These are phyloP conservation scores for Phainopepla nitens DNA, from an alignment of 2,113 vertebrate genomes.

Conservation along the genomic window DNA sequence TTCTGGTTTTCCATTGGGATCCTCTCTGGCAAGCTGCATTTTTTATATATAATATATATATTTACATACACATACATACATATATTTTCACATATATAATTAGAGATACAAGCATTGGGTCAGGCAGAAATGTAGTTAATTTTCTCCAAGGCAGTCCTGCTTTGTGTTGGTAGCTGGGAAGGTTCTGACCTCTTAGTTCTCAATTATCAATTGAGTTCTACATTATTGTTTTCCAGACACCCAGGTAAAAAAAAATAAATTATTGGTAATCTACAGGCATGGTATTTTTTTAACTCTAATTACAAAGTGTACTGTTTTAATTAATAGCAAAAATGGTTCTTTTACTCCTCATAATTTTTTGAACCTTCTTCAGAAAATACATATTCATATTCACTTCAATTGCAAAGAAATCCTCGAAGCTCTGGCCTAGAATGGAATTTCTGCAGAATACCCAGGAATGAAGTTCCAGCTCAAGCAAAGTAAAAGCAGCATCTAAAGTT, in stretches of 20 bases:
- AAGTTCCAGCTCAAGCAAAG: not conserved
- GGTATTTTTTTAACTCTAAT: not conserved
- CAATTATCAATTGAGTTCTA: not conserved
- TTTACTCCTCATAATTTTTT: not conserved
- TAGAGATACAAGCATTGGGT: not conserved
- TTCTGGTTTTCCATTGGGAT: not conserved
- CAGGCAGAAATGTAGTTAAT: not conserved
- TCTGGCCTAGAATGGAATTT: not conserved
- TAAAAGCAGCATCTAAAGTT: not conserved
- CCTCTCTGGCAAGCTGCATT: not conserved
- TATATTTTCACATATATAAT: not conserved
- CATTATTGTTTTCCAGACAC: not conserved
- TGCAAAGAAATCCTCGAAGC: not conserved
- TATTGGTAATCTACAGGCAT: not conserved
- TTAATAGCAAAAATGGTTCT: not conserved
- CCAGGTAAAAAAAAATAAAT: not conserved
- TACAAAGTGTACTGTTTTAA: not conserved
- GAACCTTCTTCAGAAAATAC: not conserved
- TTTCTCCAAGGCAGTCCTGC: not conserved
- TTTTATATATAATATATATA: not conserved
- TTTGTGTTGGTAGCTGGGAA: not conserved
- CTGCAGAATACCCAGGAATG: not conserved
- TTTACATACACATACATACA: rapidly evolving
- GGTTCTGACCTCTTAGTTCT: not conserved
- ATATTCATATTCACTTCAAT: not conserved